A percentile compares a stretch with the other conserved stretches of the same genome.
These are phyloP conservation scores for Polietes domitor DNA, from an alignment of 2,888 invertebrate genomes.

Conservation along the genomic window DNA sequence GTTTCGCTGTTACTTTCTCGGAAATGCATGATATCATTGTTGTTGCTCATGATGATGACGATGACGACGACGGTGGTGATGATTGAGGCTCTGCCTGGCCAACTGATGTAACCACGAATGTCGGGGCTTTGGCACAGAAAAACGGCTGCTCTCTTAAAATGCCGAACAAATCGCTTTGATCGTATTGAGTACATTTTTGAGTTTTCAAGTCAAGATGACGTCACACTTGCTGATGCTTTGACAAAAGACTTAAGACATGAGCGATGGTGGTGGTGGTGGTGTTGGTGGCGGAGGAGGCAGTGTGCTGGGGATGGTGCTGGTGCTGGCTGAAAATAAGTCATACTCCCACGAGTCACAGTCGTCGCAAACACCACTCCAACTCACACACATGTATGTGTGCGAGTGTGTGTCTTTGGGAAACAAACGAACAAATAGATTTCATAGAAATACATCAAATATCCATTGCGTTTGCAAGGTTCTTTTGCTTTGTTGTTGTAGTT, in stretches of 20 bases:
- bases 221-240: constrained; percentile 48
- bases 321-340: constrained; percentile 10
- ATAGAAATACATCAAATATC: constrained; percentile 47
- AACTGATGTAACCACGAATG: neutral
- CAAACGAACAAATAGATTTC: constrained; percentile 4
- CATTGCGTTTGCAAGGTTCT: constrained; percentile 57
- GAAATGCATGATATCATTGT: constrained; percentile 68
- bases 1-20: constrained; percentile 63
- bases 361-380: neutral
- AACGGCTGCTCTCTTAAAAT: neutral
- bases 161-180: constrained; percentile 16
- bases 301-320: too few species aligned
- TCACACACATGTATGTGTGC: neutral
- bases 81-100: neutral
- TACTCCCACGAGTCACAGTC: constrained; percentile 53
- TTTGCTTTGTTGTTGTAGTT: neutral
- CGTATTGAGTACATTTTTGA: constrained; percentile 11
- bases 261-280: neutral
- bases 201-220: constrained; percentile 57
- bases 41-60: constrained; percentile 30
- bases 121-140: neutral
- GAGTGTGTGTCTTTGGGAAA: constrained; percentile 21
- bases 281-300: too few species aligned
- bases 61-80: neutral
- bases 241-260: constrained; percentile 35